These are phyloP conservation scores for Leptobrachium leishanense DNA, from an alignment of 2,113 vertebrate genomes.

Conservation along the genomic window DNA sequence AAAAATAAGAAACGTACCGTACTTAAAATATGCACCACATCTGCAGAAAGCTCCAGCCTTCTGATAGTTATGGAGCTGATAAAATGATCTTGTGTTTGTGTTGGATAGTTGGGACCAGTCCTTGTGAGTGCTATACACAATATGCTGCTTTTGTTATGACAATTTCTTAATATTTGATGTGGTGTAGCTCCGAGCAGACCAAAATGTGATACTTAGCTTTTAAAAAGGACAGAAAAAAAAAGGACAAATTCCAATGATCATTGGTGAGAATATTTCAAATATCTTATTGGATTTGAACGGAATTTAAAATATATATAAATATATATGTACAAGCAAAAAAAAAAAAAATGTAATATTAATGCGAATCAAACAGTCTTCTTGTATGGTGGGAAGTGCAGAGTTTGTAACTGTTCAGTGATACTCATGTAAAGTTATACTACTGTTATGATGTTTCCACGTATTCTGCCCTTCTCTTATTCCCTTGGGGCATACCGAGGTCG, in stretches of 20 bases:
- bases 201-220: conserved; percentile 12
- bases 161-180: conserved; percentile 40
- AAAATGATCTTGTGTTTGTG: conserved; percentile 24
- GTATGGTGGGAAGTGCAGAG: conserved; percentile 32
- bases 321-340: conserved; percentile 1
- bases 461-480: conserved; percentile 1
- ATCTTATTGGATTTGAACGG: not conserved
- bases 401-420: conserved; percentile 37
- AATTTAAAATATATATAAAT: not conserved
- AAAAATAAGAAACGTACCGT: not conserved
- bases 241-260: not conserved
- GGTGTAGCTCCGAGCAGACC: conserved; percentile 6
- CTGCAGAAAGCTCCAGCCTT: conserved; percentile 30
- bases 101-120: conserved; percentile 31
- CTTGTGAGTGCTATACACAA: conserved; percentile 42
- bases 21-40: conserved; percentile 9
- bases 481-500: no score
- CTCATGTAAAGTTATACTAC: conserved; percentile 27
- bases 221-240: not conserved
- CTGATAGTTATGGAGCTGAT: conserved; percentile 28
- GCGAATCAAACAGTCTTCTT: conserved; percentile 21
- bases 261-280: conserved; percentile 29
- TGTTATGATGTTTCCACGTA: conserved; percentile 38
- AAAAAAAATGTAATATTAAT: conserved; percentile 9
- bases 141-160: conserved; percentile 45